Percentiles rank a stretch among this genome's conserved stretches.
phyloP scores from a whole-genome alignment of 2,888 invertebrate species.

The Cantharis rustica region DNA sequence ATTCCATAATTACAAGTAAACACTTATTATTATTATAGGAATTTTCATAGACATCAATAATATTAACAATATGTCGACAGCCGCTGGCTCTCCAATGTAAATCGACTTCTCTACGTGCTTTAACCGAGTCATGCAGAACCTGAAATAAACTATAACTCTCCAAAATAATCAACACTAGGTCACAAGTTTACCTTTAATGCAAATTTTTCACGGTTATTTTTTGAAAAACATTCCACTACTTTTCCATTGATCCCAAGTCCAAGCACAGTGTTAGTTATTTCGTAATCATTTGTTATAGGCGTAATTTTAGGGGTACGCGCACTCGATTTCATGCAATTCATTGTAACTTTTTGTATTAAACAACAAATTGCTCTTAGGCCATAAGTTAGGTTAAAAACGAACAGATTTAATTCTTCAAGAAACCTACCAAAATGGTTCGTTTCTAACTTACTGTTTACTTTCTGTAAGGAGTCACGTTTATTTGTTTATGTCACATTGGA shows the following conservation, averaged over 20 bases:
- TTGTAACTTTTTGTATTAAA: conserved; percentile 10
- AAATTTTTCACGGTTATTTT: conserved; percentile 75
- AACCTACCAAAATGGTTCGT: not conserved
- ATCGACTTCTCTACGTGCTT: conserved; percentile 93
- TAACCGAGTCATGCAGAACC: conserved; percentile 89
- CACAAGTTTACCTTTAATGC: conserved; percentile 80
- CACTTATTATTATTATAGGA: conserved; percentile 90
- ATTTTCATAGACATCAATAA: conserved; percentile 95
- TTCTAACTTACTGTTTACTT: not conserved
- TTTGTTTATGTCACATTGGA: not conserved
- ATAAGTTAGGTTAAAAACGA: conserved; percentile 1
- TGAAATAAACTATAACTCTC: conserved; percentile 44
- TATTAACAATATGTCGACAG: conserved; percentile 91
- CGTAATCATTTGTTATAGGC: conserved; percentile 87
- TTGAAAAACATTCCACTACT: conserved; percentile 92
- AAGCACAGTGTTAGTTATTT: conserved; percentile 89
- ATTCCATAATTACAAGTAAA: conserved; percentile 98
- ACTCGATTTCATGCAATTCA: conserved; percentile 44
- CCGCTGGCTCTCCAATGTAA: conserved; percentile 92
- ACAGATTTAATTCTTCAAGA: not conserved
- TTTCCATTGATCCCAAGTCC: conserved; percentile 98
- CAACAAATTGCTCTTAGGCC: conserved; percentile 2
- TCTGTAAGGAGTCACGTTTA: not conserved
- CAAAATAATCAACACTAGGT: not conserved
- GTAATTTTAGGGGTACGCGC: conserved; percentile 71